phyloP scores from a whole-genome alignment of 2,113 vertebrate species.

The Antigone vipio region DNA sequence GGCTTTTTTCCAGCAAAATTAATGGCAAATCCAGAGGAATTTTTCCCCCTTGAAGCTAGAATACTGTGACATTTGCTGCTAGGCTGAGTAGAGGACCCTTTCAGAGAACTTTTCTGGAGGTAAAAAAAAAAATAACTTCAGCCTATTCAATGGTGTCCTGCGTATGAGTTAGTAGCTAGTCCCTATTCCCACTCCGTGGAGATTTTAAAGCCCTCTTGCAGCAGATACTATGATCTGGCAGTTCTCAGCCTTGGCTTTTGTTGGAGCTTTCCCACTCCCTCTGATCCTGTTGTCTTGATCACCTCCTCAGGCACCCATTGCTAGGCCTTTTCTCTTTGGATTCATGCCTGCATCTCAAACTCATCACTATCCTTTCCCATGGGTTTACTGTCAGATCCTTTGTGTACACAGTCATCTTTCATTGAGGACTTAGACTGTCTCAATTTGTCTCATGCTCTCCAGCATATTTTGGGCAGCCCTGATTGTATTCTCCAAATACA shows the following conservation, averaged over 20 bases:
- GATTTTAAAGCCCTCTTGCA: not conserved
- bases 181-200: not conserved
- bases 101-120: not conserved
- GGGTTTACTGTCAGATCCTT: not conserved
- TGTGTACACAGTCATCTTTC: not conserved
- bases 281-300: not conserved
- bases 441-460: not conserved
- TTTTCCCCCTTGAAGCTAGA: not conserved
- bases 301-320: not conserved
- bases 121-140: not conserved
- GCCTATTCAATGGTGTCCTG: not conserved
- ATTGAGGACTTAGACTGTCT: not conserved
- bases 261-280: not conserved
- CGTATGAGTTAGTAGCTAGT: not conserved
- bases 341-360: conserved; percentile 1
- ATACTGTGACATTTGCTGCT: not conserved
- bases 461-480: not conserved
- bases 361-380: not conserved
- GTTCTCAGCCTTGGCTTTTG: conserved; percentile 30
- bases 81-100: not conserved
- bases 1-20: not conserved
- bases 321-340: conserved; percentile 22
- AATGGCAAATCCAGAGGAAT: not conserved
- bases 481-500: not conserved
- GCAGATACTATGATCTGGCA: not conserved